phyloP scores from a whole-genome alignment of 2,113 vertebrate genomes.

The Erythrocercus mccallii region DNA sequence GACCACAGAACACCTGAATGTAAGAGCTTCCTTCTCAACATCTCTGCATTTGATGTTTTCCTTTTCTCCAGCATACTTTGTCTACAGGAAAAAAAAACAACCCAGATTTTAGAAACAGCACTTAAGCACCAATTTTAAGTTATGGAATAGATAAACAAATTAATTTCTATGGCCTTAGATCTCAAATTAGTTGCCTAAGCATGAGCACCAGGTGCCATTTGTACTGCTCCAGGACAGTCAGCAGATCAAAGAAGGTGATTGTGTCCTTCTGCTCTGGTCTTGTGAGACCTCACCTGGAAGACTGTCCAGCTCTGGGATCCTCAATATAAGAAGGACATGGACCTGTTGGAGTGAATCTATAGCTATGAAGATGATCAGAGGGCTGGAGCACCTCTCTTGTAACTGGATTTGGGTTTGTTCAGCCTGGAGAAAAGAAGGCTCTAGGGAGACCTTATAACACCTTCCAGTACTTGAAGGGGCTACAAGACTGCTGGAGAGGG shows the following conservation, averaged over 20 bases:
- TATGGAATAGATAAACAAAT: not conserved
- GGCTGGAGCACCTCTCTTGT: not conserved
- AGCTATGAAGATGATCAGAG: not conserved
- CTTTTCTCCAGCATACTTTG: not conserved
- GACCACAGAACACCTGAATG: conserved; percentile 86
- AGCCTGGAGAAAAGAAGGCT: not conserved
- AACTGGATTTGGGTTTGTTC: not conserved
- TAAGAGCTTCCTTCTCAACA: conserved; percentile 65
- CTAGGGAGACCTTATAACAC: not conserved
- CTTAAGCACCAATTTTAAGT: not conserved
- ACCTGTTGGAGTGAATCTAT: not conserved
- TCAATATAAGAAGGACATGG: not conserved
- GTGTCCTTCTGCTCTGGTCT: not conserved
- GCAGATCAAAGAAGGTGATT: not conserved
- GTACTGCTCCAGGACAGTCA: not conserved
- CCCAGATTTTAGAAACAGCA: not conserved
- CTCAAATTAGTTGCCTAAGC: not conserved
- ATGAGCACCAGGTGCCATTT: not conserved
- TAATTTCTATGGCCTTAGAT: not conserved
- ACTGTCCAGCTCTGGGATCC: not conserved
- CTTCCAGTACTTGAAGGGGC: not conserved
- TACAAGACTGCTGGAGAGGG: not conserved
- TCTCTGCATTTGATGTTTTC: not conserved
- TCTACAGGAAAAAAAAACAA: not conserved
- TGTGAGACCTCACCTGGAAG: not conserved